Evolutionary conservation across 1,140 invertebrate genomes (phyloP).

Genomic region (Pantala flavescens): DNA sequence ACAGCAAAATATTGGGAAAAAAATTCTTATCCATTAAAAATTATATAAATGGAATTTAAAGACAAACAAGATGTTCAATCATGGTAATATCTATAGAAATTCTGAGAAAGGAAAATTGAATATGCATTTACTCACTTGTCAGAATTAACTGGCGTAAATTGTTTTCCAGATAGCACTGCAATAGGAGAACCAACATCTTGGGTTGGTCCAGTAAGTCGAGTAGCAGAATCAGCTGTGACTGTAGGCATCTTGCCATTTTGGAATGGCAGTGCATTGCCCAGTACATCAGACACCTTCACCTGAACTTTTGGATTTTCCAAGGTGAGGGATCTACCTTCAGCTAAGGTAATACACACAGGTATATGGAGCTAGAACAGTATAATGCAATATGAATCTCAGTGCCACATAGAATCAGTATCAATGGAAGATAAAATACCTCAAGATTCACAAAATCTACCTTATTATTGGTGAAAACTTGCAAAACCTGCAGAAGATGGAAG

Average conservation of each 20-base stretch:
- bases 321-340: conserved; percentile 58
- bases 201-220: conserved; percentile 47
- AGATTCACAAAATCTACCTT: conserved; percentile 35
- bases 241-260: conserved; percentile 41
- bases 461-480: conserved; percentile 57
- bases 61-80: no score
- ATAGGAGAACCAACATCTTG: background rate
- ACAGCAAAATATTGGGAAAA: conserved; percentile 36
- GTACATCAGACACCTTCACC: conserved; percentile 69
- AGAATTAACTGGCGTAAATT: conserved; percentile 38
- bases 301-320: conserved; percentile 56
- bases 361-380: conserved; percentile 40
- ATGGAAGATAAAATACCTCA: background rate
- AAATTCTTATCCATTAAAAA: background rate
- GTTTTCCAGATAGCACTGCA: conserved; percentile 54
- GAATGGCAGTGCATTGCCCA: conserved; percentile 58
- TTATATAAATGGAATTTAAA: no score
- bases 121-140: conserved; percentile 47
- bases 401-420: background rate
- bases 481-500: conserved; percentile 63
- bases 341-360: conserved; percentile 68
- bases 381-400: background rate
- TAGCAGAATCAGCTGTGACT: conserved; percentile 64
- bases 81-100: no score
- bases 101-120: no score